Evolutionary conservation across 2,797 vertebrate genomes (phyloP).

Genomic region (Myiotriccus ornatus): DNA sequence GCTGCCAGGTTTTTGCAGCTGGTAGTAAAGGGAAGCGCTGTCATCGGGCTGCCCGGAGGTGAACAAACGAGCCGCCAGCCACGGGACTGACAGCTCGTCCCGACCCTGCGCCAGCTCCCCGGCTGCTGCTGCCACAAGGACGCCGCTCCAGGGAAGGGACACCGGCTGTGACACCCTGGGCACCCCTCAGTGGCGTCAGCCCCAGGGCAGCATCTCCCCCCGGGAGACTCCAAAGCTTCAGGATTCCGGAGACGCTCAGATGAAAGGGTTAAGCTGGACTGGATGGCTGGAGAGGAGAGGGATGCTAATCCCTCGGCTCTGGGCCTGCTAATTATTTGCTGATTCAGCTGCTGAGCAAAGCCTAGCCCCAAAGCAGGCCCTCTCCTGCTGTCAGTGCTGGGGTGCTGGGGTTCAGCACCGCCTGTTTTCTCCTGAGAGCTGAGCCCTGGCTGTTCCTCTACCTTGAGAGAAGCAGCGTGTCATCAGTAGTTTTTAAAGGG

Average conservation of each 20-base stretch:
- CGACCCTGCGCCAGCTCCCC: background rate
- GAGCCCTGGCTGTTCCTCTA: background rate
- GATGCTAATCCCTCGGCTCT: conserved; percentile 26
- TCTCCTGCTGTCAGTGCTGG: background rate
- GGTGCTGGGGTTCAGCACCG: fast-evolving
- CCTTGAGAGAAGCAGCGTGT: background rate
- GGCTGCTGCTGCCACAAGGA: background rate
- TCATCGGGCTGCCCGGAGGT: conserved; percentile 75
- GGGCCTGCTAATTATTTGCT: conserved; percentile 42
- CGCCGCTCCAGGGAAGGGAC: fast-evolving
- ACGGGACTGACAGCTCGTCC: conserved; percentile 62
- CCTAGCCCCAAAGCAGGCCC: background rate
- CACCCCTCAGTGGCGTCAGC: fast-evolving
- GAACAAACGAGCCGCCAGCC: conserved; percentile 78
- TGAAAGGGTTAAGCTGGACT: background rate
- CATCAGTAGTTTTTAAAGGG: background rate
- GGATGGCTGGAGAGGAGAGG: background rate
- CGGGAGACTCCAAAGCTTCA: fast-evolving
- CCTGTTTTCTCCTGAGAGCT: background rate
- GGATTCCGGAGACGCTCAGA: fast-evolving
- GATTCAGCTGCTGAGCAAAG: conserved; percentile 47
- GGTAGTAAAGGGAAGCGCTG: conserved; percentile 85
- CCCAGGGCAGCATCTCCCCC: fast-evolving
- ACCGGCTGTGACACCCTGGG: fast-evolving
- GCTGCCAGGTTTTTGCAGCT: conserved; percentile 85